Evolutionary conservation across 2,888 invertebrate genomes (phyloP).

Genomic region (Pogonocherus hispidulus): DNA sequence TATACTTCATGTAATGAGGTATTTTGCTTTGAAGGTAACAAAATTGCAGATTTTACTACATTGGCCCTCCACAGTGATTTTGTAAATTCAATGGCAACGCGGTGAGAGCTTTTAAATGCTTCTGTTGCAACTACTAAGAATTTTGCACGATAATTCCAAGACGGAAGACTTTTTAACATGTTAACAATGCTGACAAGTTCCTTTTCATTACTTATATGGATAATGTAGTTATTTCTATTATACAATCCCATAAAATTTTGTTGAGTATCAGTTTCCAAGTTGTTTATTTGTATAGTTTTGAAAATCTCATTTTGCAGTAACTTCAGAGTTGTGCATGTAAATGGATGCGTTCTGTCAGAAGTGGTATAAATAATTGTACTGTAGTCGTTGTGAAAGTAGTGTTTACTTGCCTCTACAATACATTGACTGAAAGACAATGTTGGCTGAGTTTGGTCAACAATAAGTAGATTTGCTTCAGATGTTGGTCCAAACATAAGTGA

Average conservation of each 20-base stretch:
- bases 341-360: neutral
- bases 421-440: conserved; percentile 33
- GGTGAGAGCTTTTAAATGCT: neutral
- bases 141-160: conserved; percentile 22
- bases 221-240: conserved; percentile 23
- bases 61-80: conserved; percentile 29
- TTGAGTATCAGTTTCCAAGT: neutral
- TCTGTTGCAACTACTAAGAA: conserved; percentile 30
- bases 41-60: conserved; percentile 26
- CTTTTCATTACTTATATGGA: conserved; percentile 27
- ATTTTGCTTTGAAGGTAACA: conserved; percentile 30
- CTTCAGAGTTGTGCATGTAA: neutral
- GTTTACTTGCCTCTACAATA: conserved; percentile 25
- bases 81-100: conserved; percentile 5
- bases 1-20: conserved; percentile 24
- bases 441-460: no score
- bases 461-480: no score
- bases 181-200: neutral
- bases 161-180: conserved; percentile 1
- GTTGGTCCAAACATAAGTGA: no score
- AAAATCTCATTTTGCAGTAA: neutral
- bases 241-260: neutral
- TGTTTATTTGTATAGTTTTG: conserved; percentile 12
- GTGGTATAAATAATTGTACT: neutral
- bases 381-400: conserved; percentile 19